Conservation (phyloP, 1,140 invertebrate genomes). For the Nomia melanderi region DNA sequence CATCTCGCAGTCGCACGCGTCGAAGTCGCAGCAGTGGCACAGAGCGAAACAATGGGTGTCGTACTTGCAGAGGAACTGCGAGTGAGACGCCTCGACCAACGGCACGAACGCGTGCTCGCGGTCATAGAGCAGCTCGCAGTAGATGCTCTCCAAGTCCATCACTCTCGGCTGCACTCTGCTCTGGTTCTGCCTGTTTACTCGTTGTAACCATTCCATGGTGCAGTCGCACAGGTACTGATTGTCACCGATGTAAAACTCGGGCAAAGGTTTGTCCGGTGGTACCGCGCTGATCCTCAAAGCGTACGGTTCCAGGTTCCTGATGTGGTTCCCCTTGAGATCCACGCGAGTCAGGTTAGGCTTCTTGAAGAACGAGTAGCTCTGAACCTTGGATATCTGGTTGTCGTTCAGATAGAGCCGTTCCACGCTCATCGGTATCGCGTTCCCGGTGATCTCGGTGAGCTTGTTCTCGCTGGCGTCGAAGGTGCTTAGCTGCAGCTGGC, state of each 20-base stretch:
- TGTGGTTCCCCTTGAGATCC: conserved; percentile 91
- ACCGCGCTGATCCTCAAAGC: conserved; percentile 91
- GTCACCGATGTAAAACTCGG: conserved; percentile 94
- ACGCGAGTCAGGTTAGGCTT: conserved; percentile 94
- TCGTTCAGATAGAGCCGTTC: conserved; percentile 92
- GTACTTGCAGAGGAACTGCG: conserved; percentile 95
- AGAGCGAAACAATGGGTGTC: conserved; percentile 93
- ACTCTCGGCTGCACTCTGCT: conserved; percentile 91
- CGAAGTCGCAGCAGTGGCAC: conserved; percentile 96
- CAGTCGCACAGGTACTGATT: conserved; percentile 96
- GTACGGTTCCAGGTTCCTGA: conserved; percentile 92
- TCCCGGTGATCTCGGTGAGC: conserved; percentile 92
- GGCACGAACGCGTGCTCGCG: conserved; percentile 89
- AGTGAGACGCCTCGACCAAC: conserved; percentile 90
- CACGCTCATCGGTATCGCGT: conserved; percentile 92
- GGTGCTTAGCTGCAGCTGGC: conserved; percentile 89
- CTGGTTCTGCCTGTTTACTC: conserved; percentile 89
- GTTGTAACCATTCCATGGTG: conserved; percentile 91
- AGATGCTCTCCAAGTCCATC: conserved; percentile 93
- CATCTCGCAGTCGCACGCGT: conserved; percentile 97
- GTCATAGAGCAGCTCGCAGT: conserved; percentile 93
- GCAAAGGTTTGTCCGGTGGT: conserved; percentile 87
- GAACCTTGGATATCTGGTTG: conserved; percentile 92
- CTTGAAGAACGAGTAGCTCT: conserved; percentile 95
- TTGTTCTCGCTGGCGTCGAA: conserved; percentile 93